phyloP scores from a whole-genome alignment of 1,140 invertebrate species.

The Rhysida immarginata region DNA sequence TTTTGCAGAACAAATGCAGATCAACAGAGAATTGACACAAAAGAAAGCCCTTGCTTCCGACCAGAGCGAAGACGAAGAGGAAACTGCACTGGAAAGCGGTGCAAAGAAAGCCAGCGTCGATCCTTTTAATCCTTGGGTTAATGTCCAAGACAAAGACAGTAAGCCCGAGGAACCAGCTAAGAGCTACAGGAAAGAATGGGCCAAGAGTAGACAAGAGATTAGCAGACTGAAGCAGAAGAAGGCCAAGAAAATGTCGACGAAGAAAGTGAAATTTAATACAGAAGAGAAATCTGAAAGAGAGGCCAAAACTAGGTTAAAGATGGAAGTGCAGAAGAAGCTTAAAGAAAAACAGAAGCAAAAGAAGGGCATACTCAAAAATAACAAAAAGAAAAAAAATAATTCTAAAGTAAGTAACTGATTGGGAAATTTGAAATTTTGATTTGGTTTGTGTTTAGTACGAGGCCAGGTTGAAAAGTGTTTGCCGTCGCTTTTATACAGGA shows the following conservation, averaged over 20 bases:
- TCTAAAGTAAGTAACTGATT: too few species aligned
- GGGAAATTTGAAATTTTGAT: too few species aligned
- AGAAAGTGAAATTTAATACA: not conserved
- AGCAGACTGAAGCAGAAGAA: not conserved
- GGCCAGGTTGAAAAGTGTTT: too few species aligned
- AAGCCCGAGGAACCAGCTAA: not conserved
- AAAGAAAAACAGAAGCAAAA: slow-evolving; percentile 9
- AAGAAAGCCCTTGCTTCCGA: not conserved
- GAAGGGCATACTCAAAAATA: slow-evolving; percentile 8
- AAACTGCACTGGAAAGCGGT: not conserved
- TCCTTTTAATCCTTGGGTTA: slow-evolving; percentile 15
- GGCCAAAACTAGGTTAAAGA: slow-evolving; percentile 4
- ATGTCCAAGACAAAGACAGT: slow-evolving; percentile 13
- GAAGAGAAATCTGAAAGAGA: not conserved
- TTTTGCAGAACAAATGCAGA: not conserved
- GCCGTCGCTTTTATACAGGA: too few species aligned
- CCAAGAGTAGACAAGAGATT: not conserved
- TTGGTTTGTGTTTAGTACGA: too few species aligned
- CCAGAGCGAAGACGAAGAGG: not conserved
- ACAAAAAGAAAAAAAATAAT: slow-evolving; percentile 4
- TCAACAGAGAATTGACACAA: not conserved
- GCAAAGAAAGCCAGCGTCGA: slow-evolving; percentile 7
- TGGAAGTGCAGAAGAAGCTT: not conserved
- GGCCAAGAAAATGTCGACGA: not conserved
- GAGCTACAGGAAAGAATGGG: not conserved